Base-by-base conservation (phyloP, 2,113 vertebrate species). In the Corvus moneduloides region DNA sequence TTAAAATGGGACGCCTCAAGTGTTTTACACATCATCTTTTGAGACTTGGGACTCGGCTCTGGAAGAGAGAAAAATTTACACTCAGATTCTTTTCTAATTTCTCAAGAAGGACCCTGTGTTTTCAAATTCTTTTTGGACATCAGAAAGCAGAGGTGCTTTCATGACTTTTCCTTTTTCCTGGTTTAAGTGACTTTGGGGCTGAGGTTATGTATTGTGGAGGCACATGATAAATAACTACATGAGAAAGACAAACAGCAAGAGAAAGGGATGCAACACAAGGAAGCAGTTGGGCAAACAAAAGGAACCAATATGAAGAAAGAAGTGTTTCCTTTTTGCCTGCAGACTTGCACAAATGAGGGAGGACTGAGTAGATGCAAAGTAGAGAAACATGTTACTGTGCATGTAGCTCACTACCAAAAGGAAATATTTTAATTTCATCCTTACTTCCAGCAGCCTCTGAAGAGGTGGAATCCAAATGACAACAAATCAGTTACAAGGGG, bases 361-460 rank as follows among this genome's bases (percentile, higher is more conserved):
- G 52, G 33, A 66, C 39, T 46, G 78, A 93, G 58, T 0, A 87
- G 58, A 84, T 41, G 56, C 33, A 49, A 55, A 79, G 62, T 3
- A 87, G 52, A 83, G 78, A 27, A 90, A 73, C 10, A 39, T 33
- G 51, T 87, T 49, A 64, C 69, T 84, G 80, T 23, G 33, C 62
- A n/a, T 11, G 16, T 35, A 62, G 35, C 46, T 95, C 44, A 68
- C 66, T 91, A 84, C 20, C 71, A 77, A 67, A 83, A 79, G 35
- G 19, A 72, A 87, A 20, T 48, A 72, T 61, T 75, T 85, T 23
- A 35, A 86, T 83, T 80, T 71, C 44, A 88, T 55, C 37, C 90
- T 94, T 84, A 94, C 75, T 90, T 95, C 92, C 78, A 91, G 84
- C 16, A 71, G 90, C 85, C 59, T 90, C 75, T 96, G 84, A 81